These are phyloP conservation scores for Strigamia transsilvanica DNA, from an alignment of 2,888 invertebrate species.

Conservation along the genomic window DNA sequence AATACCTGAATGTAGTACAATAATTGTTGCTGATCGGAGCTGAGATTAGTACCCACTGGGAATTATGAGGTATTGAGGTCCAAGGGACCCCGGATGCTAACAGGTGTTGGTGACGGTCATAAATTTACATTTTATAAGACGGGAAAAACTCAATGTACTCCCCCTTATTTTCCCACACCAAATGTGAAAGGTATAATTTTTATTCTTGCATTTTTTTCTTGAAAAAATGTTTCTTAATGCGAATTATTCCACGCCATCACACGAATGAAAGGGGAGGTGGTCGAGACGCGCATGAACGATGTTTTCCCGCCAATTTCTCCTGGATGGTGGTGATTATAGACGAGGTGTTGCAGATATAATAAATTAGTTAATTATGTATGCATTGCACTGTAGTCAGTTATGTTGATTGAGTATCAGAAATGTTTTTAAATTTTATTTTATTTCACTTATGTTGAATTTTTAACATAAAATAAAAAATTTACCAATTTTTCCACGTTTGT, in stretches of 20 bases:
- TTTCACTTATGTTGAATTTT: background rate
- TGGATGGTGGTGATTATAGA: conserved; percentile 47
- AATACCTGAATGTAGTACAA: conserved; percentile 12
- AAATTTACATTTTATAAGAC: conserved; percentile 35
- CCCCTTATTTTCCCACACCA: conserved; percentile 40
- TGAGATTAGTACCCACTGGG: conserved; percentile 29
- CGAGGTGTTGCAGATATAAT: conserved; percentile 45
- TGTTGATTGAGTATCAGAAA: conserved; percentile 30
- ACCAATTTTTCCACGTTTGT: background rate
- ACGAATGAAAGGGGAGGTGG: conserved; percentile 44
- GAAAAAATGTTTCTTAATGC: conserved; percentile 49
- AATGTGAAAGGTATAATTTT: conserved; percentile 41
- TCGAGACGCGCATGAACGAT: conserved; percentile 49
- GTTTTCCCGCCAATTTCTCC: conserved; percentile 42
- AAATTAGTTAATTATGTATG: conserved; percentile 45
- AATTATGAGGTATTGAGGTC: conserved; percentile 42
- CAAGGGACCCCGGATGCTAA: conserved; percentile 35
- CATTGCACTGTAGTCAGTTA: conserved; percentile 33
- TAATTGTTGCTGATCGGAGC: conserved; percentile 40
- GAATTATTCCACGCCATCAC: conserved; percentile 48
- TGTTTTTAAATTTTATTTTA: background rate
- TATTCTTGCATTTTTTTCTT: conserved; percentile 42
- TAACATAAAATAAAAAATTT: background rate
- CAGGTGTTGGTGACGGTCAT: conserved; percentile 48
- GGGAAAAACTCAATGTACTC: conserved; percentile 13